Conservation (phyloP, 35 echinoderm and acorn worm genomes). For the Strongylocentrotus purpuratus region DNA sequence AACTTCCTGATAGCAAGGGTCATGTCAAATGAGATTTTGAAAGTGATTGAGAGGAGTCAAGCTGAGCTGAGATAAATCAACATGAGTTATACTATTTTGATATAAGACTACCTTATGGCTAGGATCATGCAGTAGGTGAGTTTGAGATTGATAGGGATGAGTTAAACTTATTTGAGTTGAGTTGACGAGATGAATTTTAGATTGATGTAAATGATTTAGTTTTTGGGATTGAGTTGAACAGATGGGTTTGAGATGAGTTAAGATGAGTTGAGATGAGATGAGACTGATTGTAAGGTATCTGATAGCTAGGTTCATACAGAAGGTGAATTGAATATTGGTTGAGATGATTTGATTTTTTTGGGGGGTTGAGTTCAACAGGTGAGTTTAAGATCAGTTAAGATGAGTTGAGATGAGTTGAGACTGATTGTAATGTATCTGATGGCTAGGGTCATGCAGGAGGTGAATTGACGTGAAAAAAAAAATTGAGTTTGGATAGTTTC, state of each 20-base stretch:
- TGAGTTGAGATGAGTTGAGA: background rate
- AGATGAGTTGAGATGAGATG: background rate
- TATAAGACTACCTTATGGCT: constrained; percentile 16
- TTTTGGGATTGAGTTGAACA: no score
- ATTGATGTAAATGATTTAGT: background rate
- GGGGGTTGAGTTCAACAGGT: no score
- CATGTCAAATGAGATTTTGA: background rate
- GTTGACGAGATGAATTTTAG: background rate
- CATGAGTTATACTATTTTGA: background rate
- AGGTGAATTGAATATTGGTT: background rate
- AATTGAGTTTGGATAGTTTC: no score
- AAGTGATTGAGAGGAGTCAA: background rate
- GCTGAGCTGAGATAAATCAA: background rate
- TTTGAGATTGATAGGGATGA: background rate
- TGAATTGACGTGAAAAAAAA: no score
- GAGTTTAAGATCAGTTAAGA: background rate
- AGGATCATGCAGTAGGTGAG: constrained; percentile 22
- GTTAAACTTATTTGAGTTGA: no score
- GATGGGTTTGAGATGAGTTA: background rate
- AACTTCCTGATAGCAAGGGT: no score
- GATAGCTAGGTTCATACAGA: background rate
- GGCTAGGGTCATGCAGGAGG: background rate
- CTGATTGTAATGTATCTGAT: background rate
- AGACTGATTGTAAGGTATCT: background rate
- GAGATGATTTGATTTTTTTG: no score